phyloP scores from a whole-genome alignment of 2,797 vertebrate species.

The Rhabdophis nuchalis region DNA sequence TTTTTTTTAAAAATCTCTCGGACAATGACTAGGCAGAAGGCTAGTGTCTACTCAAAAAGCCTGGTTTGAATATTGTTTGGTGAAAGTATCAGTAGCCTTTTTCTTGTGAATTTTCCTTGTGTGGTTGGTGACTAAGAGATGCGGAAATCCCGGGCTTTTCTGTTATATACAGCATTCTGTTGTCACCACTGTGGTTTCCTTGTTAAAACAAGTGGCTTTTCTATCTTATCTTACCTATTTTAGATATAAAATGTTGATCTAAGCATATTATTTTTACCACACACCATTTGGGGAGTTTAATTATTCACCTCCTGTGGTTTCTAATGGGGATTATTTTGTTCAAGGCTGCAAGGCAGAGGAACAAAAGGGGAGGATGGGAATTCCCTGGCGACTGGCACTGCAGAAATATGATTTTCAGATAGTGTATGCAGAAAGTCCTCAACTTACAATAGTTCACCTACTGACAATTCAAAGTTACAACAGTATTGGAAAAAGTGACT shows the following conservation, averaged over 20 bases:
- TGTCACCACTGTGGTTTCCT: not conserved
- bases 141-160: not conserved
- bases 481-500: not conserved
- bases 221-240: not conserved
- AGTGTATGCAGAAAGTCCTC: not conserved
- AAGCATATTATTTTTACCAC: not conserved
- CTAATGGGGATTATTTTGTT: not conserved
- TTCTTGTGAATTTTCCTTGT: not conserved
- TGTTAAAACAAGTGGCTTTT: not conserved
- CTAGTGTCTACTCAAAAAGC: not conserved
- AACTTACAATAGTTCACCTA: not conserved
- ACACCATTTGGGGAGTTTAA: not conserved
- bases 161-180: not conserved
- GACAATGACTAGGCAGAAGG: not conserved
- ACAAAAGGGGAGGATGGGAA: not conserved
- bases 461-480: not conserved
- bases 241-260: not conserved
- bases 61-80: not conserved
- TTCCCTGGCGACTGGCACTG: not conserved
- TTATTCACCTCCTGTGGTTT: not conserved
- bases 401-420: not conserved
- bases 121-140: not conserved
- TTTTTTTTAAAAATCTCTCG: not conserved
- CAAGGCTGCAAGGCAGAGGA: not conserved
- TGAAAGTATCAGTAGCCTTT: not conserved